Evolutionary conservation across 2,888 invertebrate species (phyloP).

Genomic region (Mylabris sibirica): DNA sequence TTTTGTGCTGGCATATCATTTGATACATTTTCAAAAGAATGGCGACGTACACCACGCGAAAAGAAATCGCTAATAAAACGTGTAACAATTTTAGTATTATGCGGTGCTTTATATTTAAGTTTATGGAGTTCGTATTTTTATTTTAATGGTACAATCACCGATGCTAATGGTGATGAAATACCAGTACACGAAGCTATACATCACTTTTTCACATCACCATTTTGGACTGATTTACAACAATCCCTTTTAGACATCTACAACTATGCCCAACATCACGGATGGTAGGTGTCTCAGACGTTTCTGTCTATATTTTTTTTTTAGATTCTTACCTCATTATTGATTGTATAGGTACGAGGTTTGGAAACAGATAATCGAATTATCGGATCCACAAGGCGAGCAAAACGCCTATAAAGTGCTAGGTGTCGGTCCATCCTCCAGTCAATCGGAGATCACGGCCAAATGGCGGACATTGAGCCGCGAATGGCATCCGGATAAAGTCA

Average conservation of each 20-base stretch:
- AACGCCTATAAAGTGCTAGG: conserved; percentile 87
- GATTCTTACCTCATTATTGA: not conserved
- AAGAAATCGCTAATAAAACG: conserved; percentile 61
- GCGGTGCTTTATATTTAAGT: conserved; percentile 72
- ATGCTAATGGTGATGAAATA: conserved; percentile 80
- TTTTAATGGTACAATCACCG: conserved; percentile 86
- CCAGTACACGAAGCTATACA: conserved; percentile 87
- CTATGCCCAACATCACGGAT: conserved; percentile 85
- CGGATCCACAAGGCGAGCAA: conserved; percentile 90
- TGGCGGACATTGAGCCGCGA: conserved; percentile 85
- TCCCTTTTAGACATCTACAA: conserved; percentile 77
- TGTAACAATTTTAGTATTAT: conserved; percentile 66
- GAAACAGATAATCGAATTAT: conserved; percentile 83
- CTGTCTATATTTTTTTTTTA: not conserved
- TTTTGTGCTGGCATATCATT: conserved; percentile 74
- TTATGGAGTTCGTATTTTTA: conserved; percentile 83
- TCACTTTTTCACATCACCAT: conserved; percentile 89
- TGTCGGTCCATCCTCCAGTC: conserved; percentile 79
- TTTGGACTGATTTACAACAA: conserved; percentile 84
- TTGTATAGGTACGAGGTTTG: conserved; percentile 73
- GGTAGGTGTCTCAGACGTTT: no score
- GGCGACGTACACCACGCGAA: conserved; percentile 73
- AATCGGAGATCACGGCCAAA: conserved; percentile 82
- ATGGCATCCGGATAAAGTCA: conserved; percentile 91
- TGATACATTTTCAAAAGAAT: conserved; percentile 78